Conservation (phyloP, 2,797 vertebrate species). For the Pipistrellus pipistrellus region DNA sequence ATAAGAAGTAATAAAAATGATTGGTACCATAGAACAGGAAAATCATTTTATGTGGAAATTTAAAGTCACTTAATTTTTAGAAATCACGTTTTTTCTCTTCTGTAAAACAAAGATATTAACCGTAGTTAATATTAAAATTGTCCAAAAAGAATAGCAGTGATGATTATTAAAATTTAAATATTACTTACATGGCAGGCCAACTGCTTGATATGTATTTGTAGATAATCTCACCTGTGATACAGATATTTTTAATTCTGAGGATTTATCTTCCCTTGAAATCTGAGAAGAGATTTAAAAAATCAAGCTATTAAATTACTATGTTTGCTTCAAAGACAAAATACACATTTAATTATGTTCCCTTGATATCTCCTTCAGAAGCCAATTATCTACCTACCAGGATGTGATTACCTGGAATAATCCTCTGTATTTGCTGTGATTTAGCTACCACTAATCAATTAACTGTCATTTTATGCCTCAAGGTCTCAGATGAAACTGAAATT, state of each 20-base stretch:
- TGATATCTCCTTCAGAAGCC: not conserved
- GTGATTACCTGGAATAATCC: not conserved
- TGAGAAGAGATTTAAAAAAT: not conserved
- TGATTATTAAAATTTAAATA: not conserved
- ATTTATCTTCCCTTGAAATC: not conserved
- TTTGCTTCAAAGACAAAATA: constrained; percentile 42
- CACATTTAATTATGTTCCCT: constrained; percentile 40
- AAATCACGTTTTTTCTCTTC: not conserved
- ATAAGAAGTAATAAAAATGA: not conserved
- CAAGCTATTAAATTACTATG: constrained; percentile 1
- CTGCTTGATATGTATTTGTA: not conserved
- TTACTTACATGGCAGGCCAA: not conserved
- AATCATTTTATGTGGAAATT: not conserved
- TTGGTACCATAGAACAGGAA: not conserved
- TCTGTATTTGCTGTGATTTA: not conserved
- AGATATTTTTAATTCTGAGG: not conserved
- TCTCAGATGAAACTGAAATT: constrained; percentile 18
- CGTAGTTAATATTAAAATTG: not conserved
- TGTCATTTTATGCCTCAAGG: not conserved
- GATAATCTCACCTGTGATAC: not conserved
- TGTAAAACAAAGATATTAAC: not conserved
- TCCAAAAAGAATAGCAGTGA: not conserved
- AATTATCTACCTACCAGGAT: constrained; percentile 45
- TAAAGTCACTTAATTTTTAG: not conserved
- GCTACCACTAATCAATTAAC: not conserved